Evolutionary conservation across 1,140 invertebrate genomes (phyloP).

Genomic region (Monochamus saltuarius): DNA sequence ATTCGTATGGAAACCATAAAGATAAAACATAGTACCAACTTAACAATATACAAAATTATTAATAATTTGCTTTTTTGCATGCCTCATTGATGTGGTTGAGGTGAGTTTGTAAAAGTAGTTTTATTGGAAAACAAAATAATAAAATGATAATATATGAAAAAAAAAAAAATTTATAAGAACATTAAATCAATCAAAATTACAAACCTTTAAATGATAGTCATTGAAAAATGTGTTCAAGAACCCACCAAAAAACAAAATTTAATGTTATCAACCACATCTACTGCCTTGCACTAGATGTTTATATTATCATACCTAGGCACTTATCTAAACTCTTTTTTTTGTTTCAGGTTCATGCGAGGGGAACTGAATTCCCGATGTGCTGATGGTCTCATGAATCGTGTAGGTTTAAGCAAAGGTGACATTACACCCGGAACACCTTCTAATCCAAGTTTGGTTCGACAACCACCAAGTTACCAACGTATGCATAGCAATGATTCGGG

Average conservation of each 20-base stretch:
- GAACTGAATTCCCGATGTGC: constrained; percentile 61
- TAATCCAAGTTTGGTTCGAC: constrained; percentile 59
- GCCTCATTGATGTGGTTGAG: constrained; percentile 28
- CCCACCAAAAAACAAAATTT: no score
- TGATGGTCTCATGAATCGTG: constrained; percentile 44
- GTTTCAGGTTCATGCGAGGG: constrained; percentile 74
- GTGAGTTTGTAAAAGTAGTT: constrained; percentile 15
- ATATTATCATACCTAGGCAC: neutral
- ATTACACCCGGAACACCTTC: constrained; percentile 68
- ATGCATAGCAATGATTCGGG: constrained; percentile 81
- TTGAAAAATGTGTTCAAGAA: no score
- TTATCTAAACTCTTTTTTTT: neutral
- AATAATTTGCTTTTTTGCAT: constrained; percentile 26
- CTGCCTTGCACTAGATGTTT: neutral
- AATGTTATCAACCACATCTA: neutral
- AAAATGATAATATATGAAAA: neutral
- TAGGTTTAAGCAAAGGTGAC: constrained; percentile 55
- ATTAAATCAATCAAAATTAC: no score
- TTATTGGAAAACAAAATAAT: neutral
- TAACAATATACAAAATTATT: constrained; percentile 2
- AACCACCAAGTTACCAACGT: constrained; percentile 74
- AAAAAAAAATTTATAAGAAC: no score
- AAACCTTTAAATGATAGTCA: no score
- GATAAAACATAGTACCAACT: constrained; percentile 17
- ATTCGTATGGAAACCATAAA: neutral